Evolutionary conservation across 2,888 invertebrate genomes (phyloP).

Genomic region (Caenorhabditis sp.): DNA sequence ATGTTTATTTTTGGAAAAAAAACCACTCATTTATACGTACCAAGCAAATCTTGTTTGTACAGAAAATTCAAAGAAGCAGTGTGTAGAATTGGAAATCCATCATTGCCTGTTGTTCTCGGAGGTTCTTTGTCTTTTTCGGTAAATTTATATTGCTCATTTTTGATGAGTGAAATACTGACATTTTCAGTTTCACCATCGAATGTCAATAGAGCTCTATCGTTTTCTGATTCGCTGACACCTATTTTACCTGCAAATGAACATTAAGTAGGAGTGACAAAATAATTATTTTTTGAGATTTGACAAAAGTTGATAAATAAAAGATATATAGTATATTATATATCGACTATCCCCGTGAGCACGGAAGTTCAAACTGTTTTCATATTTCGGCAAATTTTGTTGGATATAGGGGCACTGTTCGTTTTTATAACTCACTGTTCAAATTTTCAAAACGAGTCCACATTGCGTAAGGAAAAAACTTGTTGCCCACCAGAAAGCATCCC

Average conservation of each 20-base stretch:
- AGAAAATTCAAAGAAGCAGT: slow-evolving; percentile 92
- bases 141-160: slow-evolving; percentile 91
- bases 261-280: too few relatives aligned
- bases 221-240: slow-evolving; percentile 76
- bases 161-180: slow-evolving; percentile 90
- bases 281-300: too few relatives aligned
- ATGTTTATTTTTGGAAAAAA: slow-evolving; percentile 95
- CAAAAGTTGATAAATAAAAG: too few relatives aligned
- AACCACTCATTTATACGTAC: slow-evolving; percentile 78
- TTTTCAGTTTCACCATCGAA: slow-evolving; percentile 79
- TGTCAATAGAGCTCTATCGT: slow-evolving; percentile 56
- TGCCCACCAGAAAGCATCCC: slow-evolving; percentile 92
- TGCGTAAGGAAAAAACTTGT: slow-evolving; percentile 90
- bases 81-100: slow-evolving; percentile 92
- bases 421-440: slow-evolving; percentile 85
- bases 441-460: slow-evolving; percentile 87
- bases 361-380: too few relatives aligned
- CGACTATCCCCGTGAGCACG: too few relatives aligned
- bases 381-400: too few relatives aligned
- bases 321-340: too few relatives aligned
- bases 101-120: slow-evolving; percentile 88
- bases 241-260: slow-evolving; percentile 50
- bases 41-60: slow-evolving; percentile 96
- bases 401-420: too few relatives aligned
- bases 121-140: slow-evolving; percentile 76